Evolutionary conservation across 1,140 invertebrate species (phyloP).

Genomic region (Drosophila busckii): DNA sequence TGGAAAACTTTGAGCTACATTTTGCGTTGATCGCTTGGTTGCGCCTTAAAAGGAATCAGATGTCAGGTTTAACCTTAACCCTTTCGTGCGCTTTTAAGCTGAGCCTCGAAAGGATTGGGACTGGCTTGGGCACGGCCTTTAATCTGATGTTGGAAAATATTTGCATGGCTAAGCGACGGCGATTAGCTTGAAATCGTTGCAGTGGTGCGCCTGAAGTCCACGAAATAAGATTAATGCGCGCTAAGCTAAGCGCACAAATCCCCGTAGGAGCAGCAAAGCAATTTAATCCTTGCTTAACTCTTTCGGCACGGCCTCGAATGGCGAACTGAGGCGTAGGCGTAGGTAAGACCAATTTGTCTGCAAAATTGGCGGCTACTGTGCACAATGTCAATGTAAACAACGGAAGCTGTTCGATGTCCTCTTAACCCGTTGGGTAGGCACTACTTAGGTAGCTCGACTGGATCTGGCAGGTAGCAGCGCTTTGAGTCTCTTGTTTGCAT

Average conservation of each 20-base stretch:
- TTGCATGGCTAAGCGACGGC: constrained; percentile 66
- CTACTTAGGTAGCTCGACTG: constrained; percentile 13
- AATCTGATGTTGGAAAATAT: constrained; percentile 64
- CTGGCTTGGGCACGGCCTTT: too few species aligned
- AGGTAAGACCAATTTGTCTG: constrained; percentile 55
- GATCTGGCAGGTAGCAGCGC: constrained; percentile 22
- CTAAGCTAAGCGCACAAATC: constrained; percentile 56
- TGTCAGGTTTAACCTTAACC: constrained; percentile 36
- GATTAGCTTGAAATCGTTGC: constrained; percentile 38
- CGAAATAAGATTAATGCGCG: constrained; percentile 71
- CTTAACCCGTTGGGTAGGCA: constrained; percentile 52
- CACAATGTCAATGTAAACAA: constrained; percentile 57
- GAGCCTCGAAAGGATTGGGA: too few species aligned
- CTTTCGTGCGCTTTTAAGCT: constrained; percentile 17
- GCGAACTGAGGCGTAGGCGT: constrained; percentile 24
- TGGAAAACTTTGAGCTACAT: too few species aligned
- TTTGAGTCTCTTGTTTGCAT: constrained; percentile 65
- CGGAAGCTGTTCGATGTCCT: constrained; percentile 47
- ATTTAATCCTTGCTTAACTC: constrained; percentile 69
- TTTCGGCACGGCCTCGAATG: constrained; percentile 46
- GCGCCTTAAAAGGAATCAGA: constrained; percentile 47
- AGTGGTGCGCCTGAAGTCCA: constrained; percentile 36
- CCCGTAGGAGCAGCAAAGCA: not conserved
- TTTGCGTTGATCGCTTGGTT: too few species aligned
- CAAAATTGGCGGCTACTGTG: constrained; percentile 47